A percentile compares a stretch with the other conserved stretches of the same genome.
Conservation (phyloP, 2,113 vertebrate genomes). For the Platycercus adscitus region DNA sequence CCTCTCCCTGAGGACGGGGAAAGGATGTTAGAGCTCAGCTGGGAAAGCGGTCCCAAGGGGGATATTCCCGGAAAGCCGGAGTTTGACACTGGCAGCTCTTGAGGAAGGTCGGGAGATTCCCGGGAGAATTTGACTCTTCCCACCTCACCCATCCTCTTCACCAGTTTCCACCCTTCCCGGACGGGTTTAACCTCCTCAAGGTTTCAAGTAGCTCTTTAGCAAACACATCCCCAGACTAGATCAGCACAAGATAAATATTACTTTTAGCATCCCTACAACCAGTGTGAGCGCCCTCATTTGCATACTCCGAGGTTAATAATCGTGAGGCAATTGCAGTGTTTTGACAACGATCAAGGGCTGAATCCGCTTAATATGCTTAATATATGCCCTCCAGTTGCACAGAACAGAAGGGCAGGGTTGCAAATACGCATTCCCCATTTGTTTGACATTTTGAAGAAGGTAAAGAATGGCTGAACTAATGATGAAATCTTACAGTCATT, state of each 20-base stretch:
- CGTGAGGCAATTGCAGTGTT: conserved; percentile 30
- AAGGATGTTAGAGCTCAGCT: background rate
- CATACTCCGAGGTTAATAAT: conserved; percentile 45
- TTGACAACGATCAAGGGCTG: conserved; percentile 49
- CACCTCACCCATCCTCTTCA: background rate
- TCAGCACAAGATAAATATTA: conserved; percentile 5
- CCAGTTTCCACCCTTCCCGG: background rate
- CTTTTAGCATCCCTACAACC: background rate
- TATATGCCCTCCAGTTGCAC: conserved; percentile 36
- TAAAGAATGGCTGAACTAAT: conserved; percentile 51
- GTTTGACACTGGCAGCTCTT: background rate
- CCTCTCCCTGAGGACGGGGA: background rate
- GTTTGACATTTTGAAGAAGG: conserved; percentile 62
- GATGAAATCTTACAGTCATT: conserved; percentile 61
- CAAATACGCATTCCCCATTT: conserved; percentile 41
- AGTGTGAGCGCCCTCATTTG: conserved; percentile 4
- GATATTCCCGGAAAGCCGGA: background rate
- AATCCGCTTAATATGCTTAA: conserved; percentile 48
- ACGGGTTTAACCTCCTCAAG: background rate
- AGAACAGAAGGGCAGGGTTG: conserved; percentile 51
- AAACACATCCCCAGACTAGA: background rate
- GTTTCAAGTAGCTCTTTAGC: background rate
- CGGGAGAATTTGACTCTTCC: background rate
- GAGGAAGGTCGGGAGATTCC: background rate
- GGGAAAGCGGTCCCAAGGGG: background rate